phyloP scores from a whole-genome alignment of 2,888 invertebrate genomes.

The Drosophila hamatofila region DNA sequence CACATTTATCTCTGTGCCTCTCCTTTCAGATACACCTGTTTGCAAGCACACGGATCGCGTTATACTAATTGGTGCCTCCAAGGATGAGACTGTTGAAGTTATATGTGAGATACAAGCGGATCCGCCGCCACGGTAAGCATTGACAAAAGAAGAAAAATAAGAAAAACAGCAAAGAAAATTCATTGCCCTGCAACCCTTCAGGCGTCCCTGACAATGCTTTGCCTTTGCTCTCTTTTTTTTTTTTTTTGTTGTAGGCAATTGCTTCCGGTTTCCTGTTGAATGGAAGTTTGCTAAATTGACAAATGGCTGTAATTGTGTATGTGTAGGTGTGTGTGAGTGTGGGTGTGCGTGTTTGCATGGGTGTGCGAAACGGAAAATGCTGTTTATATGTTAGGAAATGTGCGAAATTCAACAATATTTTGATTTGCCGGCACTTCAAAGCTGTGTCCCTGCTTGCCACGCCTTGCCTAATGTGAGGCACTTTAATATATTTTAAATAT shows the following conservation, averaged over 20 bases:
- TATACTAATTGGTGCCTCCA: constrained; percentile 94
- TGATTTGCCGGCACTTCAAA: constrained; percentile 44
- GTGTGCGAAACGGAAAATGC: constrained; percentile 60
- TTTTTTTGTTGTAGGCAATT: constrained; percentile 66
- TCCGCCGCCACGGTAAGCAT: constrained; percentile 89
- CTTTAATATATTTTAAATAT: constrained; percentile 63
- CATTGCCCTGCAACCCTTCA: not conserved
- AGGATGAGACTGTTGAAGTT: constrained; percentile 94
- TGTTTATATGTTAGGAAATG: constrained; percentile 72
- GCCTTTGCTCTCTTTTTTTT: constrained; percentile 29
- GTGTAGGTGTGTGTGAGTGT: constrained; percentile 22
- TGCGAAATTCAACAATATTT: constrained; percentile 72
- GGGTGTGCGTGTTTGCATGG: constrained; percentile 24
- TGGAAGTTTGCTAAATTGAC: constrained; percentile 76
- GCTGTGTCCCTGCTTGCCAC: constrained; percentile 14
- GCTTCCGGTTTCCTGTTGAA: constrained; percentile 80
- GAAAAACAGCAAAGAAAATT: not conserved
- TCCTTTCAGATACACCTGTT: constrained; percentile 91
- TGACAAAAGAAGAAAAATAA: constrained; percentile 22
- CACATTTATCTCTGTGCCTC: not conserved
- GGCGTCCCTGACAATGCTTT: not conserved
- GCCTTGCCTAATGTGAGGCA: constrained; percentile 35
- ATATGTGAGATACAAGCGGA: constrained; percentile 96
- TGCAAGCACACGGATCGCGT: constrained; percentile 91
- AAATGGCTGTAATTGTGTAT: constrained; percentile 68